Evolutionary conservation across 1,140 invertebrate genomes (phyloP), one percentile per base, ranked within the genome.

Genomic region (Magallana ariakensis): DNA sequence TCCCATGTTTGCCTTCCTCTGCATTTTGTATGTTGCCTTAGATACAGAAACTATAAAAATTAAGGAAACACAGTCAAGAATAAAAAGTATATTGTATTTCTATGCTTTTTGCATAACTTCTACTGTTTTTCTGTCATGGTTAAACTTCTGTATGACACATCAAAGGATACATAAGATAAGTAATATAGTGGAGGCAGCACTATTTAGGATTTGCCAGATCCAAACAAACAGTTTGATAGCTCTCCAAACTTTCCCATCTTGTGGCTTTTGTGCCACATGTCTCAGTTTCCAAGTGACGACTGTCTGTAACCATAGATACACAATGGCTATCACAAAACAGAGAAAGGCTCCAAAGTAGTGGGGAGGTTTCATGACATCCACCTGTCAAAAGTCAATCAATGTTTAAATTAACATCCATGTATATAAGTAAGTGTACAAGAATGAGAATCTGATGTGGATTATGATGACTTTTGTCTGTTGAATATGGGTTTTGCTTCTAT

Each of bases 311-410:
- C 96, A 96, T 90, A 96, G 96, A 91, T 97, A 97, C 1, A 96
- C 89, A 1, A 96, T 96, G 26, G 96, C 96, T 87, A 95, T 93
- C 8, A 96, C 96, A 94, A 97, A 97, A 85, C 96, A 96, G 81
- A 96, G 92, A 33, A 96, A 94, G 22, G 97, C 97, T n/a, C 97
- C 97, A 55, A 96, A 94, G 57, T 97, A 95, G 91, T 97, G 97
- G 13, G 97, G 95, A 75, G 95, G 94, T 13, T 96, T 93, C 19
- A 97, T 95, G 89, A 96, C 96, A 0, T 96, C 96, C 93, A 97
- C 96, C 95, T 94, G 86, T 22, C 70, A 60, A 19, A 58, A 46
- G 33, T 4, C 33, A 46, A 46, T 46, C 33, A 4, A 46, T 46
- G 33, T 46, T 46, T 46, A 46, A 46, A 46, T 0, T 46, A 46